A percentile compares a stretch with the other conserved stretches of the same genome.
phyloP scores from a whole-genome alignment of 2,888 invertebrate genomes.

The Crematogaster levior region DNA sequence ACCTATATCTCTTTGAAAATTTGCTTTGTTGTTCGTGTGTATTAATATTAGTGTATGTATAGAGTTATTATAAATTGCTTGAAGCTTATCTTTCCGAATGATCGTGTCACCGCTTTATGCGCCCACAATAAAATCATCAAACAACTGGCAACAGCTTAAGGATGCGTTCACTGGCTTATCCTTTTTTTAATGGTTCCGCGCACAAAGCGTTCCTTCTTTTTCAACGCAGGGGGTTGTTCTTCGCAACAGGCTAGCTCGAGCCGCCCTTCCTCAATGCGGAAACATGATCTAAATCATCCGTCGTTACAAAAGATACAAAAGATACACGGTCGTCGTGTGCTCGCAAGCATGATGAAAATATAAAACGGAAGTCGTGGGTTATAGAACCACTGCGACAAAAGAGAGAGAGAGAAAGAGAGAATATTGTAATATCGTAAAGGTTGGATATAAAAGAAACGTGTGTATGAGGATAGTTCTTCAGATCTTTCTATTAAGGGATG shows the following conservation, averaged over 20 bases:
- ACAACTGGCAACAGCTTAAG: constrained; percentile 56
- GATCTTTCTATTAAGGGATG: constrained; percentile 59
- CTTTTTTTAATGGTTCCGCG: constrained; percentile 42
- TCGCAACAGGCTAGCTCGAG: constrained; percentile 2
- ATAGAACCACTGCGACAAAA: neutral
- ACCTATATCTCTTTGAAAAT: neutral
- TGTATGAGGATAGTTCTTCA: constrained; percentile 42
- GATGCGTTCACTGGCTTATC: constrained; percentile 51
- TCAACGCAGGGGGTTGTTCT: neutral
- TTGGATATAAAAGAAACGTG: constrained; percentile 62
- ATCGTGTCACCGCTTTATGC: constrained; percentile 47
- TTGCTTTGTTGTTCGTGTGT: neutral
- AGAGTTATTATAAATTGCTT: neutral
- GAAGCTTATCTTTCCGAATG: constrained; percentile 55
- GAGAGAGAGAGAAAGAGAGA: neutral
- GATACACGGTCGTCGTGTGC: constrained; percentile 19
- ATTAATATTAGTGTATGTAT: too few relatives aligned
- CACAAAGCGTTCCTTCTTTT: constrained; percentile 38
- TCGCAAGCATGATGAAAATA: constrained; percentile 53
- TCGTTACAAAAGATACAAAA: constrained; percentile 42
- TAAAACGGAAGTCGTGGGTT: constrained; percentile 62
- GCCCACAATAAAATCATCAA: constrained; percentile 60
- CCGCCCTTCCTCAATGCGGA: constrained; percentile 9
- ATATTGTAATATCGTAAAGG: constrained; percentile 62
- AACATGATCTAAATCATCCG: constrained; percentile 44